Conservation (phyloP, 2,888 invertebrate genomes). For the Blera fallax region DNA sequence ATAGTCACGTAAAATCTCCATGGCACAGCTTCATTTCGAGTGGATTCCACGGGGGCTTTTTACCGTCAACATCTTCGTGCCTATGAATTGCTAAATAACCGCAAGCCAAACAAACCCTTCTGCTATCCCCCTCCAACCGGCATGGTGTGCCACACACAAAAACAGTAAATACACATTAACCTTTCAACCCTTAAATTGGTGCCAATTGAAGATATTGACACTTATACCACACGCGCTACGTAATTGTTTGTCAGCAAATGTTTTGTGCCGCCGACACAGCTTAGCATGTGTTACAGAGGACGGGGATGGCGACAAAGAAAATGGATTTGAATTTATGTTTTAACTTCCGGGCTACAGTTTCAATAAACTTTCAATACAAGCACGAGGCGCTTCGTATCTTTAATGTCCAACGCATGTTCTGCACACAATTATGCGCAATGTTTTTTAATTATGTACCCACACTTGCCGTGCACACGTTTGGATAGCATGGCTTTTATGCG, state of each 20-base stretch:
- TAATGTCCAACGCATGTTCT: not conserved
- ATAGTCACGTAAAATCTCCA: slow-evolving; percentile 39
- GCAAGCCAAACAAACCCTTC: slow-evolving; percentile 55
- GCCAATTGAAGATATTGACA: slow-evolving; percentile 55
- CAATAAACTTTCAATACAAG: not conserved
- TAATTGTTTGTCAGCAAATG: slow-evolving; percentile 41
- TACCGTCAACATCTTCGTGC: slow-evolving; percentile 44
- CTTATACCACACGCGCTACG: slow-evolving; percentile 39
- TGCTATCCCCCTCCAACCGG: not conserved
- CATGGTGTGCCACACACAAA: not conserved
- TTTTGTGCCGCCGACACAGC: slow-evolving; percentile 12
- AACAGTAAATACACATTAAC: slow-evolving; percentile 21
- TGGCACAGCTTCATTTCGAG: slow-evolving; percentile 52
- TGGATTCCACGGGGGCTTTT: slow-evolving; percentile 3
- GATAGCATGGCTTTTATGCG: not conserved
- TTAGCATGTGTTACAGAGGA: not conserved
- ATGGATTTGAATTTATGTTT: slow-evolving; percentile 30
- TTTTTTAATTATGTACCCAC: not conserved
- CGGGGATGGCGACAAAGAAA: not conserved
- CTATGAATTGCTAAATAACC: slow-evolving; percentile 65
- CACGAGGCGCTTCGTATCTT: not conserved
- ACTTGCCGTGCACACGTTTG: not conserved
- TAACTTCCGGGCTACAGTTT: not conserved
- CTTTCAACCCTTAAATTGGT: slow-evolving; percentile 56
- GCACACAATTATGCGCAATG: not conserved